Conservation (phyloP, 2,113 vertebrate genomes). For the Paradoxurus hermaphroditus region DNA sequence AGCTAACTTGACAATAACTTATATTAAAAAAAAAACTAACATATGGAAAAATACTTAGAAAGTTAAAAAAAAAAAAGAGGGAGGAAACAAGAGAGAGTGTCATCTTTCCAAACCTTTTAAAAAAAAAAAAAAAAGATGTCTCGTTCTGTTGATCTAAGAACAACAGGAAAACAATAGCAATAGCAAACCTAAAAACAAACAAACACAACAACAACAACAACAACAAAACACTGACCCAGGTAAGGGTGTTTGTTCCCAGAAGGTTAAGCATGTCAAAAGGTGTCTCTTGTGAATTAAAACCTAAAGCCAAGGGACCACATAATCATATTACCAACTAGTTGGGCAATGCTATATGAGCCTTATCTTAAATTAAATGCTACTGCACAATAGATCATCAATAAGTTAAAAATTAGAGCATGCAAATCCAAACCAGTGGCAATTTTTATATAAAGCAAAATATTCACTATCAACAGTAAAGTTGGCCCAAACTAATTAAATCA, state of each 20-base stretch:
- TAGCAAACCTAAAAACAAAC: constrained; percentile 58
- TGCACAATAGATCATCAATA: constrained; percentile 80
- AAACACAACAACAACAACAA: too few relatives aligned
- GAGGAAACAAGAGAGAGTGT: constrained; percentile 53
- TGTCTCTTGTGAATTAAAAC: constrained; percentile 85
- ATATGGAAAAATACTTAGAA: too few relatives aligned
- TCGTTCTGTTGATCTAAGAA: constrained; percentile 79
- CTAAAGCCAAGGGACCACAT: constrained; percentile 84
- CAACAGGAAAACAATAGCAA: constrained; percentile 13
- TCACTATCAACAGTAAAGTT: neutral
- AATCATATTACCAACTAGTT: constrained; percentile 83
- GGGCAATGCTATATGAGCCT: constrained; percentile 80
- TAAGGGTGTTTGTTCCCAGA: constrained; percentile 75
- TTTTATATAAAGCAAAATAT: constrained; percentile 74
- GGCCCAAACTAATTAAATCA: constrained; percentile 63
- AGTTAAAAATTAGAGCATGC: constrained; percentile 84
- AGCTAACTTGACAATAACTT: too few relatives aligned
- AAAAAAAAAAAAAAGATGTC: constrained; percentile 79
- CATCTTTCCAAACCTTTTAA: constrained; percentile 81
- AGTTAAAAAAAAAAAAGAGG: neutral
- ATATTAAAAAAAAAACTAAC: too few relatives aligned
- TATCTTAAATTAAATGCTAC: constrained; percentile 81
- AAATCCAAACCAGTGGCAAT: constrained; percentile 77
- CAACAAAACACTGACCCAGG: constrained; percentile 79
- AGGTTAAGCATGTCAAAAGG: constrained; percentile 84